Base-by-base conservation (phyloP, 2,888 invertebrate genomes). In the Lycia hirtaria region DNA sequence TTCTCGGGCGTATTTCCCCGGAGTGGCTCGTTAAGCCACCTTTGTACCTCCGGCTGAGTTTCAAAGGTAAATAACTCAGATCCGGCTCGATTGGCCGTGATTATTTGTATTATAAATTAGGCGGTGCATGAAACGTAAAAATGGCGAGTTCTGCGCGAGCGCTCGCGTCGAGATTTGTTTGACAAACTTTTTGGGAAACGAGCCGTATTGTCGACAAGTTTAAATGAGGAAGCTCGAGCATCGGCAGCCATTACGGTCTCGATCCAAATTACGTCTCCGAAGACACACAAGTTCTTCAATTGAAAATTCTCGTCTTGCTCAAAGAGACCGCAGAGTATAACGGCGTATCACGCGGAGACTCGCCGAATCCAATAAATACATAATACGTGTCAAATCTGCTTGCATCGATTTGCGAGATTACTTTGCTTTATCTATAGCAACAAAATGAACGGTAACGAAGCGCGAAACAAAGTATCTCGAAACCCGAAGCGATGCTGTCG, bases 61-160 rank as follows among this genome's bases (percentile, higher is more conserved):
- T 71, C 73, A 67, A 75, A 78, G 73, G 80, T 78, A 84, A 83
- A 83, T 75, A 78, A 72, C 78, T 73, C 66, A 69, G 75, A 78
- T 80, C 75, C 75, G 76, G 72, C 69, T 60, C 71, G 71, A 82
- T 81, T 80, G 78, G 74, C 72, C 71, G 67, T 81, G 73, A 81
- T 81, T 84, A 81, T 83, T 82, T 82, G 73, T 82, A 82, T 83
- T 85, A 80, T 80, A 78, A 81, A 81, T 81, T 78, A 80, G 71
- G 68, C 60, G 67, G 60, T 56, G 58, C 65, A 62, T 60, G 58
- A 64, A 66, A 68, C 58, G 58, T 62, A 65, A 64, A 65, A 56
- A 62, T 56, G 50, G 60, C 58, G 54, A 56, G 54, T 60, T 62
- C 56, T 61, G 57, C 52, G 35, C 44, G 55, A 55, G 32, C 49